Conservation (phyloP, 23 tunicate genomes). For the Trididemnum clinides region DNA sequence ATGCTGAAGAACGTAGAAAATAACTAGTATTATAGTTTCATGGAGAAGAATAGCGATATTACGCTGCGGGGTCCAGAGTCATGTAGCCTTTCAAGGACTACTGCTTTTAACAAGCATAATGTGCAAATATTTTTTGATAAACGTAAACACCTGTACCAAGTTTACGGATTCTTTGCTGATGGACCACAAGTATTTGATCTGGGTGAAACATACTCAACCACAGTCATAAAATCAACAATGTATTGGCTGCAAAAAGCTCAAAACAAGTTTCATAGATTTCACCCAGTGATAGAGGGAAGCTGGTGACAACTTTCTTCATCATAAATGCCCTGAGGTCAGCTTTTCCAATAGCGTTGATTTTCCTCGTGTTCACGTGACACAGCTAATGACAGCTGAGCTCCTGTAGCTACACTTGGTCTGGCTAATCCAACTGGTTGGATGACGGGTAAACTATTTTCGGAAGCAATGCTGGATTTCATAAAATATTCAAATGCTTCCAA, state of each 20-base stretch:
- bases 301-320: conserved; percentile 27
- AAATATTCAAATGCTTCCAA: not conserved
- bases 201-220: conserved; percentile 29
- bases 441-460: conserved; percentile 10
- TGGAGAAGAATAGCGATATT: not conserved
- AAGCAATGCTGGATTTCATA: conserved; percentile 13
- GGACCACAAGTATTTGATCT: conserved; percentile 15
- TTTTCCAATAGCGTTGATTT: conserved; percentile 12
- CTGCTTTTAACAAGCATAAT: conserved; percentile 20
- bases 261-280: conserved; percentile 36
- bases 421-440: conserved; percentile 20
- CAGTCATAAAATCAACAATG: conserved; percentile 20
- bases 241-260: not conserved
- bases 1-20: conserved; percentile 15
- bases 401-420: conserved; percentile 1
- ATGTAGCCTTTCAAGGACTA: conserved; percentile 19
- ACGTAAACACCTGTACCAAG: not conserved
- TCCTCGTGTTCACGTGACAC: conserved; percentile 15
- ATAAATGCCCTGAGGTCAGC: conserved; percentile 33
- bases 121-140: conserved; percentile 22
- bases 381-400: not conserved
- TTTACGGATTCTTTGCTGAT: not conserved
- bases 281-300: conserved; percentile 6
- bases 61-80: conserved; percentile 26
- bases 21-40: conserved; percentile 34